Percentiles rank a stretch among this genome's conserved stretches.
Evolutionary conservation across 2,888 invertebrate genomes (phyloP).

Genomic region (Troides oblongomaculatus): DNA sequence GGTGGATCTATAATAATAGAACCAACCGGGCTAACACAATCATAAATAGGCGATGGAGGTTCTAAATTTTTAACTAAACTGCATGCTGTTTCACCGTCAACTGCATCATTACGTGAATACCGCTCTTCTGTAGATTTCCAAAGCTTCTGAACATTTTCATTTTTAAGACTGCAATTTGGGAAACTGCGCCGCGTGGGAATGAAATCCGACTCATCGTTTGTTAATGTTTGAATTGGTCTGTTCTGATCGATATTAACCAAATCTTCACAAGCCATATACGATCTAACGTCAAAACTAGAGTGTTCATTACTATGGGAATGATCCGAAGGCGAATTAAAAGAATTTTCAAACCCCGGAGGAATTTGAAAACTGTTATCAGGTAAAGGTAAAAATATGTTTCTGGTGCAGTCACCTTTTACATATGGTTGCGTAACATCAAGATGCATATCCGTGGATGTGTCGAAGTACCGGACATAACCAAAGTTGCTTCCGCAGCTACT

Average conservation of each 20-base stretch:
- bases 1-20: slow-evolving; percentile 79
- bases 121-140: slow-evolving; percentile 73
- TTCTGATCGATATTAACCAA: slow-evolving; percentile 83
- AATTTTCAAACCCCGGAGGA: slow-evolving; percentile 42
- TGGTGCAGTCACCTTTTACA: slow-evolving; percentile 65
- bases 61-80: slow-evolving; percentile 58
- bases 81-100: slow-evolving; percentile 43
- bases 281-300: slow-evolving; percentile 78
- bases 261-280: slow-evolving; percentile 84
- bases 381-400: slow-evolving; percentile 55
- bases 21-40: slow-evolving; percentile 51
- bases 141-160: slow-evolving; percentile 55
- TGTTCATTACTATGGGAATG: slow-evolving; percentile 82
- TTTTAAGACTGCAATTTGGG: slow-evolving; percentile 81
- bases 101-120: slow-evolving; percentile 48
- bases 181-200: slow-evolving; percentile 82
- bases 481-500: slow-evolving; percentile 82
- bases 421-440: slow-evolving; percentile 47
- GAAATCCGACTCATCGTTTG: slow-evolving; percentile 58
- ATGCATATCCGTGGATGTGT: slow-evolving; percentile 71
- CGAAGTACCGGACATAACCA: slow-evolving; percentile 84
- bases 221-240: slow-evolving; percentile 71
- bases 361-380: slow-evolving; percentile 39
- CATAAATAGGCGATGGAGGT: slow-evolving; percentile 65
- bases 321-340: slow-evolving; percentile 58